These are phyloP conservation scores for Entomyzon cyanotis DNA, from an alignment of 2,113 vertebrate species.

Conservation along the genomic window DNA sequence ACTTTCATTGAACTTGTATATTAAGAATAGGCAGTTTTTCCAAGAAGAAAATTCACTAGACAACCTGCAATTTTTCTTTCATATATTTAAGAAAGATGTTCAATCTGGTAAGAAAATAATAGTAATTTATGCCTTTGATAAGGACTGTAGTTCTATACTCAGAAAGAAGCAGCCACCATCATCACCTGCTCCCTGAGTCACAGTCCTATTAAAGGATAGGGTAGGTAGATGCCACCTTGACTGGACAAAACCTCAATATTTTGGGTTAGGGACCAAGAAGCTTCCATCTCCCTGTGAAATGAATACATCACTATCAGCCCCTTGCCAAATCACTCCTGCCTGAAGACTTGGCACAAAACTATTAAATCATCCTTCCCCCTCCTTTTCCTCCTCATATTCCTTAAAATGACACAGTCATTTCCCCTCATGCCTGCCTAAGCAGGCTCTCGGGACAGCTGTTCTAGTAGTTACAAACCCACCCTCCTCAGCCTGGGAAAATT, in stretches of 20 bases:
- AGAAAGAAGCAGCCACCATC: constrained; percentile 66
- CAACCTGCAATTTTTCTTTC: constrained; percentile 82
- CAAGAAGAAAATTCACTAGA: constrained; percentile 75
- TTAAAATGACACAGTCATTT: not conserved
- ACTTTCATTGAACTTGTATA: constrained; percentile 77
- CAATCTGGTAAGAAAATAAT: constrained; percentile 77
- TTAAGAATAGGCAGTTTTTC: constrained; percentile 74
- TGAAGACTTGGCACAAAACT: not conserved
- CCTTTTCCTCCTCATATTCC: not conserved
- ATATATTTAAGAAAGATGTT: constrained; percentile 73
- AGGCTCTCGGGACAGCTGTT: not conserved
- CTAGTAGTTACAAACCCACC: not conserved
- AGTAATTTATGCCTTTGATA: constrained; percentile 80
- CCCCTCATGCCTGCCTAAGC: rapidly evolving
- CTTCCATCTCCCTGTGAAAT: constrained; percentile 19
- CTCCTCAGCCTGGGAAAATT: not conserved
- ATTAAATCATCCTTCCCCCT: not conserved
- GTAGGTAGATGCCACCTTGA: constrained; percentile 65
- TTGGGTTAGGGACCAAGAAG: constrained; percentile 31
- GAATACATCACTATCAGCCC: not conserved
- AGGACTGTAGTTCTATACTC: constrained; percentile 72
- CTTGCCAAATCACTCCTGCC: not conserved
- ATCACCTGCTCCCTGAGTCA: constrained; percentile 68
- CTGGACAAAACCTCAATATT: constrained; percentile 21
- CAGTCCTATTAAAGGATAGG: constrained; percentile 63